Evolutionary conservation across 2,113 vertebrate genomes (phyloP).

Genomic region (Chinchilla lanigera): DNA sequence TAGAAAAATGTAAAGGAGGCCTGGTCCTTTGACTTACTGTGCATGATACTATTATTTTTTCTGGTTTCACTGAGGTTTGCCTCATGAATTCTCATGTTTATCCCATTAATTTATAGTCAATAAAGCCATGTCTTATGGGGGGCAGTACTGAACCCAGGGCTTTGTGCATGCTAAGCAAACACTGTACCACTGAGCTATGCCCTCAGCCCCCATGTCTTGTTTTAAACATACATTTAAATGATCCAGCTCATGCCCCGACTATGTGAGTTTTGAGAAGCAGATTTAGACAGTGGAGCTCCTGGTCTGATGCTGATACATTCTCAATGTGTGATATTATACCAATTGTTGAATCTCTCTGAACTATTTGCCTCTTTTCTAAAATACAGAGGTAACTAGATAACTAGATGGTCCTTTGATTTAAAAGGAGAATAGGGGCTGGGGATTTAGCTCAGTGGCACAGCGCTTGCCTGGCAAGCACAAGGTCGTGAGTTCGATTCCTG

Average conservation of each 20-base stretch:
- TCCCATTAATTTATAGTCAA: neutral
- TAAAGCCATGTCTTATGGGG: neutral
- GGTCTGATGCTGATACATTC: neutral
- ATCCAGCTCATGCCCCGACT: neutral
- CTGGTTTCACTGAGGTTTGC: neutral
- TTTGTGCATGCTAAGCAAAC: neutral
- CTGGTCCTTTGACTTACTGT: neutral
- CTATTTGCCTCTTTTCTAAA: neutral
- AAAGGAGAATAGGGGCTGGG: neutral
- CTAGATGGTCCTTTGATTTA: neutral
- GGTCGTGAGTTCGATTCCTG: too few species aligned
- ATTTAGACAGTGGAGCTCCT: neutral
- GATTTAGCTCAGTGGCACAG: too few species aligned
- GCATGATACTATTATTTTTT: neutral
- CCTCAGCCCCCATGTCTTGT: neutral
- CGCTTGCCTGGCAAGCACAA: too few species aligned
- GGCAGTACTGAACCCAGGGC: neutral
- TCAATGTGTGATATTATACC: neutral
- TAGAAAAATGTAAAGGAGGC: constrained; percentile 3
- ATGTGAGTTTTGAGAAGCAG: neutral
- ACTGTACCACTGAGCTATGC: neutral
- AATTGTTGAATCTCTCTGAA: neutral
- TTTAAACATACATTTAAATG: constrained; percentile 19
- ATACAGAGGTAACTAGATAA: neutral
- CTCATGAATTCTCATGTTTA: neutral